Percentiles rank a stretch among this genome's conserved stretches.
These are phyloP conservation scores for Coleophora deauratella DNA, from an alignment of 2,888 invertebrate genomes.

Conservation along the genomic window DNA sequence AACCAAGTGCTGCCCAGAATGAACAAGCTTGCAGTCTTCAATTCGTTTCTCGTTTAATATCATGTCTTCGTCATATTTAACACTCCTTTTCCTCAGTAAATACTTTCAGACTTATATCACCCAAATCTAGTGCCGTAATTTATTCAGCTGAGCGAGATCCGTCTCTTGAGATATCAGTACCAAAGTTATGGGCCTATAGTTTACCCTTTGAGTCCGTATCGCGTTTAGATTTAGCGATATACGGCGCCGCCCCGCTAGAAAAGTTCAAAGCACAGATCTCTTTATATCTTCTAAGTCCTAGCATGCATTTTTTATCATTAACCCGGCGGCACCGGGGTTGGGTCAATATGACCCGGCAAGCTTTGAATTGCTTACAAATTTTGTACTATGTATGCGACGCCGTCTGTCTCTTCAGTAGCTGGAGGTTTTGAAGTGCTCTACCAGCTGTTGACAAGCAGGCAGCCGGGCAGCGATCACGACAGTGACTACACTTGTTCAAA, in stretches of 20 bases:
- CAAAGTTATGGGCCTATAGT: slow-evolving; percentile 38
- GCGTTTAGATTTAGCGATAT: slow-evolving; percentile 37
- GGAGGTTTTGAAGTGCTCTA: too few species aligned
- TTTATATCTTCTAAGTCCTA: too few species aligned
- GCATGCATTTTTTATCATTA: too few species aligned
- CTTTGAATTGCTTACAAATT: too few species aligned
- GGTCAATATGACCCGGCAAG: too few species aligned
- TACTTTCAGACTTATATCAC: slow-evolving; percentile 36
- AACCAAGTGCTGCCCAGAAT: too few species aligned
- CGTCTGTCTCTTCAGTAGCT: too few species aligned
- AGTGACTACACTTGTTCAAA: too few species aligned
- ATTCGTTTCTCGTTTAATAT: not conserved
- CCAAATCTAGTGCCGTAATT: slow-evolving; percentile 37
- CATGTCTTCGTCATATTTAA: slow-evolving; percentile 10
- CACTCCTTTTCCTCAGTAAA: slow-evolving; percentile 21
- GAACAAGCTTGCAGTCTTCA: slow-evolving; percentile 12
- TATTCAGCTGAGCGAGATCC: slow-evolving; percentile 31
- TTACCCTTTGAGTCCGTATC: slow-evolving; percentile 36
- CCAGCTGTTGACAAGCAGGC: too few species aligned
- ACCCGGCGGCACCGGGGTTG: too few species aligned
- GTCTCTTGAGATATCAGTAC: slow-evolving; percentile 31
- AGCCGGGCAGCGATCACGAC: too few species aligned
- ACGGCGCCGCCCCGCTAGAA: slow-evolving; percentile 26
- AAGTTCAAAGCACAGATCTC: slow-evolving; percentile 31
- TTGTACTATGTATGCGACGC: too few species aligned